These are phyloP conservation scores for Montipora foliosa DNA, from an alignment of 64 coral and sea anemone species.

Conservation along the genomic window DNA sequence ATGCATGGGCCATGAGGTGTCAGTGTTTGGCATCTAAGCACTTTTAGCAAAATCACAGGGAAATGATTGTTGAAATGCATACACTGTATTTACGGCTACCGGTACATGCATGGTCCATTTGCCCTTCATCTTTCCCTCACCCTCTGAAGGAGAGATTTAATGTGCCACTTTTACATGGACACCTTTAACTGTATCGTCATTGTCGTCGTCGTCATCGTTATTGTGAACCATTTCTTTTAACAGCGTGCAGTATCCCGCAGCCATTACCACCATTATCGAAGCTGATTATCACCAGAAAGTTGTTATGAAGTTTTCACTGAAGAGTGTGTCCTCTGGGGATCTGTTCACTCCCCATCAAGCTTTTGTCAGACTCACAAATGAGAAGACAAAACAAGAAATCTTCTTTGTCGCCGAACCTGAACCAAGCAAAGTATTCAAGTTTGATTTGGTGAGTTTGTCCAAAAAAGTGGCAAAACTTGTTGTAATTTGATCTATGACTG, in stretches of 20 bases:
- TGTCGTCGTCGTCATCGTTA: neutral
- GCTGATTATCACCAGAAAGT: constrained; percentile 96
- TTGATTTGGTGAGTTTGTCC: constrained; percentile 91
- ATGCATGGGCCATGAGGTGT: too few relatives aligned
- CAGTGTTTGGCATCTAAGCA: too few relatives aligned
- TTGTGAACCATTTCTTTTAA: neutral
- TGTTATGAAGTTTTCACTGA: constrained; percentile 88
- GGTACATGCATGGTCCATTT: too few relatives aligned
- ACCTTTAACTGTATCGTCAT: too few relatives aligned
- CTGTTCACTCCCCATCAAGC: constrained; percentile 94
- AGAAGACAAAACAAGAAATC: constrained; percentile 97
- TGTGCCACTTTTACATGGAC: too few relatives aligned
- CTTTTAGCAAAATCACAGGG: too few relatives aligned
- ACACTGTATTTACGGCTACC: too few relatives aligned
- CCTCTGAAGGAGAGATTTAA: too few relatives aligned
- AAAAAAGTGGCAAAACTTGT: too few relatives aligned
- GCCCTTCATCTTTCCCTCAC: too few relatives aligned
- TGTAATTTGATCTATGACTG: too few relatives aligned
- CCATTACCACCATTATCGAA: constrained; percentile 68
- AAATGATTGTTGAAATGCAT: too few relatives aligned
- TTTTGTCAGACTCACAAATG: constrained; percentile 90
- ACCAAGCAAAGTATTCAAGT: constrained; percentile 92
- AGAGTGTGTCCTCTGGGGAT: constrained; percentile 74
- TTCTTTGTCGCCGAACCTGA: constrained; percentile 98
- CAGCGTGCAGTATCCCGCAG: constrained; percentile 79